Evolutionary conservation across 1,140 invertebrate genomes (phyloP).

Genomic region (Asobara japonica): DNA sequence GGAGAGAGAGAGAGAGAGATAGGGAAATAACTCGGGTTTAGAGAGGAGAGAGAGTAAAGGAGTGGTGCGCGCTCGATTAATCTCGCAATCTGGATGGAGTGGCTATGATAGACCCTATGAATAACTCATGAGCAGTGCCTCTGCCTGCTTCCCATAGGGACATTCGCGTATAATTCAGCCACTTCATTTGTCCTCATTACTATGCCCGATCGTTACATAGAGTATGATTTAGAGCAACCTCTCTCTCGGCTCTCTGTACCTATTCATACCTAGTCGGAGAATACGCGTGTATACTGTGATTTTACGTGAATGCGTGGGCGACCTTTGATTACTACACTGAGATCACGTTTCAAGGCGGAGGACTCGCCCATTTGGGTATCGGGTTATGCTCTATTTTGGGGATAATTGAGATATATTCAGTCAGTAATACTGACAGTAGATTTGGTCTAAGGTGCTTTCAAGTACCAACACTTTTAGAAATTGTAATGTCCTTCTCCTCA

Average conservation of each 20-base stretch:
- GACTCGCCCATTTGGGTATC: neutral
- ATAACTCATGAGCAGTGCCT: conserved; percentile 59
- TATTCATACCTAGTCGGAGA: too few relatives aligned
- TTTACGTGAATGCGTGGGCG: neutral
- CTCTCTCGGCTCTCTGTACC: neutral
- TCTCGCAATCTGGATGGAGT: conserved; percentile 64
- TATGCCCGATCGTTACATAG: conserved; percentile 60
- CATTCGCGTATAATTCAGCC: conserved; percentile 62
- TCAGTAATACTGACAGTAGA: too few relatives aligned
- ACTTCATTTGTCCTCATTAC: conserved; percentile 65
- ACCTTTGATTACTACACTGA: conserved; percentile 15
- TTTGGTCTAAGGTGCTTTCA: too few relatives aligned
- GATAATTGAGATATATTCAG: neutral
- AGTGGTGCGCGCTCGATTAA: conserved; percentile 60
- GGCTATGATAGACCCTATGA: conserved; percentile 63
- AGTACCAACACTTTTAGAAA: too few relatives aligned
- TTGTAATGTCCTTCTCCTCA: too few relatives aligned
- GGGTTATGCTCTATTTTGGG: neutral
- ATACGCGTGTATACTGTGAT: neutral
- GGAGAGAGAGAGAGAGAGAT: neutral
- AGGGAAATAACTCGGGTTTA: neutral
- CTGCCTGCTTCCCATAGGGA: conserved; percentile 56
- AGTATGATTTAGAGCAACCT: conserved; percentile 47
- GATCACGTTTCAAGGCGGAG: neutral
- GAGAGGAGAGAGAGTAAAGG: conserved; percentile 46